Percentiles rank a stretch among this genome's conserved stretches.
These are phyloP conservation scores for Trichopoda pennipes DNA, from an alignment of 2,888 invertebrate species.

Conservation along the genomic window DNA sequence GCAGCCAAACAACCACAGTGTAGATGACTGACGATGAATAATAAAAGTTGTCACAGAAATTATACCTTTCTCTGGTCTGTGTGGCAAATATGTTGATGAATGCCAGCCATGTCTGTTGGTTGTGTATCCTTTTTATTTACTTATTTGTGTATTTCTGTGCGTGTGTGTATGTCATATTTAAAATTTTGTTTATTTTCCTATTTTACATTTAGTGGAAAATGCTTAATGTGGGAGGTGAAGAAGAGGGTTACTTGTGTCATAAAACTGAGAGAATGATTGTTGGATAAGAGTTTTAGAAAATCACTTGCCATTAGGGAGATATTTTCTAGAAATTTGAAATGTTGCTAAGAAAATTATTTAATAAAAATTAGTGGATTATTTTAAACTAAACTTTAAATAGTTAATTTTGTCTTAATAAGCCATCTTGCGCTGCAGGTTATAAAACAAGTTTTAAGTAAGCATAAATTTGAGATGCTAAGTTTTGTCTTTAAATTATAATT, in stretches of 20 bases:
- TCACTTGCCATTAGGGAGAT: not conserved
- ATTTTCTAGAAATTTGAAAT: not conserved
- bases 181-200: constrained; percentile 23
- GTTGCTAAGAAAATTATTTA: not conserved
- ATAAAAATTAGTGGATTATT: not conserved
- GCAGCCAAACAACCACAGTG: constrained; percentile 30
- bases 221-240: not conserved
- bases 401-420: not conserved
- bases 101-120: constrained; percentile 33
- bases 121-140: constrained; percentile 9
- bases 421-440: not conserved
- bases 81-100: constrained; percentile 31
- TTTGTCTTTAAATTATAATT: too few species aligned
- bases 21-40: constrained; percentile 56
- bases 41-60: constrained; percentile 63
- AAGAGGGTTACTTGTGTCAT: constrained; percentile 39
- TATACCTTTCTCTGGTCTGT: constrained; percentile 35
- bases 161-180: not conserved
- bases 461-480: too few species aligned
- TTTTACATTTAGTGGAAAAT: constrained; percentile 24
- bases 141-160: not conserved
- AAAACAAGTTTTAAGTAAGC: not conserved
- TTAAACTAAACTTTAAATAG: not conserved
- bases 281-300: constrained; percentile 2
- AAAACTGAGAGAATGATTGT: constrained; percentile 49